These are phyloP conservation scores for Alces alces DNA, from an alignment of 2,113 vertebrate genomes.

Conservation along the genomic window DNA sequence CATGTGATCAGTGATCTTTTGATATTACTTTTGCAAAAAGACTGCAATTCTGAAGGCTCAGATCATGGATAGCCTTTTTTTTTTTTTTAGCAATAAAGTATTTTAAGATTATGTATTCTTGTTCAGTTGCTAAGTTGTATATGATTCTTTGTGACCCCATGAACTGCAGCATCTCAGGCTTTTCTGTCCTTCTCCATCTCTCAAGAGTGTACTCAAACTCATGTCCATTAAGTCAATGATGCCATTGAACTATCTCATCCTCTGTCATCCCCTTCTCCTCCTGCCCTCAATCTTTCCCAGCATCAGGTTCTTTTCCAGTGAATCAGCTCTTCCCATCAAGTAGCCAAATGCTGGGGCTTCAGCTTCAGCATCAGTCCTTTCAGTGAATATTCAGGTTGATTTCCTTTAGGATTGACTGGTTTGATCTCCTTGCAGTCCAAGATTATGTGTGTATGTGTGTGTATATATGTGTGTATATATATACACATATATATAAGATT, in stretches of 20 bases:
- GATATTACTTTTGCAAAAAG: not conserved
- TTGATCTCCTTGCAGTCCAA: not conserved
- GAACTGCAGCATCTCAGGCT: not conserved
- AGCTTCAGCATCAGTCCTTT: not conserved
- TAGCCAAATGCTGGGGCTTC: not conserved
- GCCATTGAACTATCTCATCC: not conserved
- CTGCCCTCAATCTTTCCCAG: not conserved
- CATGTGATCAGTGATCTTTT: not conserved
- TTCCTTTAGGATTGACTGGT: not conserved
- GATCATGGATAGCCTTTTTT: not conserved
- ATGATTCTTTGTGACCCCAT: not conserved
- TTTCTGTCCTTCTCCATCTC: not conserved
- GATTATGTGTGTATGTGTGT: not conserved
- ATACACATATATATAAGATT: not conserved
- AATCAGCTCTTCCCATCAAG: not conserved
- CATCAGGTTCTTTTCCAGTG: not conserved
- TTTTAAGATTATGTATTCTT: not conserved
- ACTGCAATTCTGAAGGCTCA: not conserved
- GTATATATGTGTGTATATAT: accelerated
- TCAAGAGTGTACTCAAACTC: not conserved
- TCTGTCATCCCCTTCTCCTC: not conserved
- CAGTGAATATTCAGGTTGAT: not conserved
- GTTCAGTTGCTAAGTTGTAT: not conserved
- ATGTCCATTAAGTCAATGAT: not conserved
- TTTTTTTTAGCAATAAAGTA: not conserved